Percentiles rank a stretch among this genome's conserved stretches.
phyloP scores from a whole-genome alignment of 2,888 invertebrate genomes.

The Synergus gifuensis region DNA sequence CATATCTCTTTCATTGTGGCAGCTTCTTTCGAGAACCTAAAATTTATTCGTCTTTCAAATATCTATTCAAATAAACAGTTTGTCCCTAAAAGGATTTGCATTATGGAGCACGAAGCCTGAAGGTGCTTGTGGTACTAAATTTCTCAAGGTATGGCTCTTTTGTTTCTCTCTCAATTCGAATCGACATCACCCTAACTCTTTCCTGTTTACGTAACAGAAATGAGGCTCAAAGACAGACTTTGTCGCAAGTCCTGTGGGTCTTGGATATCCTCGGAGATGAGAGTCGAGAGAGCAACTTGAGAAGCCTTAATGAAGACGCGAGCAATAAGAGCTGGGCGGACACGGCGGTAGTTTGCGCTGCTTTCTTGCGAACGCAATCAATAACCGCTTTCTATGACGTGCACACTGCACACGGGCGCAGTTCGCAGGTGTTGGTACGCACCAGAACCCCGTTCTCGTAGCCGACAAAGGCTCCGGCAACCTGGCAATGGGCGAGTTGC shows the following conservation, averaged over 20 bases:
- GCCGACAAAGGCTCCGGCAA: conserved; percentile 74
- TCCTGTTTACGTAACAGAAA: conserved; percentile 9
- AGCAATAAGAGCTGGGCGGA: conserved; percentile 61
- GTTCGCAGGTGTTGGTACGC: conserved; percentile 70
- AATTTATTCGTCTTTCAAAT: conserved; percentile 41
- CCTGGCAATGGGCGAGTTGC: conserved; percentile 68
- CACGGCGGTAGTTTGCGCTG: conserved; percentile 61
- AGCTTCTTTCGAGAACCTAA: conserved; percentile 5
- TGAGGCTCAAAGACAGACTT: background rate
- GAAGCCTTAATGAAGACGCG: conserved; percentile 59
- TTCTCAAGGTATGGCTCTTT: conserved; percentile 40
- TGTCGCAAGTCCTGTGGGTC: conserved; percentile 32
- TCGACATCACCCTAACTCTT: conserved; percentile 28
- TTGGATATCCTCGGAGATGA: background rate
- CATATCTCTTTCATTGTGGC: conserved; percentile 30
- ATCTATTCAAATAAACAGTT: conserved; percentile 42
- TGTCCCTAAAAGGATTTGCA: conserved; percentile 39
- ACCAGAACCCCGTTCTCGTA: conserved; percentile 63
- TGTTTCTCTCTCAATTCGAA: conserved; percentile 35
- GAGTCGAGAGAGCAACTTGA: conserved; percentile 41
- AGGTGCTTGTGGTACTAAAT: conserved; percentile 40
- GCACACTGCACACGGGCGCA: conserved; percentile 56
- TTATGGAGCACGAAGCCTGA: conserved; percentile 39
- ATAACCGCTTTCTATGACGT: conserved; percentile 71
- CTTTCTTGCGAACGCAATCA: conserved; percentile 71